Base-by-base conservation (phyloP, 2,888 invertebrate genomes). In the Rotaria macrura region DNA sequence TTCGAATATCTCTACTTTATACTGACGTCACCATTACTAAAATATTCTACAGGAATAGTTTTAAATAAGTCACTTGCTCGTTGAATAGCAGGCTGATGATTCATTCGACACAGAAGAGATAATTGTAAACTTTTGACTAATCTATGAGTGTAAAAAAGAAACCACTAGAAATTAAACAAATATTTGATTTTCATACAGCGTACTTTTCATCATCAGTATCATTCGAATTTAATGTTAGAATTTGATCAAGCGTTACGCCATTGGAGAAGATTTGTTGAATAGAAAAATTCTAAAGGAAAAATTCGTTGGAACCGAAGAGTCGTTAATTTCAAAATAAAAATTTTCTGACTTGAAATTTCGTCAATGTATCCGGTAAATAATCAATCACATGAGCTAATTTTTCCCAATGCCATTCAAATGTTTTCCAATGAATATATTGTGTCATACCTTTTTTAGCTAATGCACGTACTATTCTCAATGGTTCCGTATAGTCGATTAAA, bases 361-460 rank as follows among this genome's bases (percentile, higher is more conserved):
- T 43, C 4, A 65, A 65, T 65, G 72, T 84, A 40, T 84, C 47
- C 12, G 85, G 84, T 72, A 65, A 72, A 84, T 85, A 72, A 38
- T 85, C 85, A 14, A 85, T 38, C 43, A 85, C 52, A 34, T 83
- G 40, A 20, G 85, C 84, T 84, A 85, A 84, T n/a, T 40, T 85
- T 40, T 43, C 79, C 84, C 84, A 72, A 84, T 85, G 85, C 65
- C 84, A 85, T 52, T 65, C 29, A 72, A 85, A 85, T 85, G 85
- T 85, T 84, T 29, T 38, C 85, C 85, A 85, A 43, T 84, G 85
- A 40, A 85, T 84, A 72, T 84, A 85, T 34, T 84, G 38, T 55
- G 52, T 85, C 40, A 72, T 84, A 29, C 7, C 10, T 25, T 23
- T 34, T 52, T 65, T 65, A 7, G 43, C 72, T 29, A 85, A 43